These are phyloP conservation scores for Melanotus villosus DNA, from an alignment of 2,888 invertebrate genomes.

Conservation along the genomic window DNA sequence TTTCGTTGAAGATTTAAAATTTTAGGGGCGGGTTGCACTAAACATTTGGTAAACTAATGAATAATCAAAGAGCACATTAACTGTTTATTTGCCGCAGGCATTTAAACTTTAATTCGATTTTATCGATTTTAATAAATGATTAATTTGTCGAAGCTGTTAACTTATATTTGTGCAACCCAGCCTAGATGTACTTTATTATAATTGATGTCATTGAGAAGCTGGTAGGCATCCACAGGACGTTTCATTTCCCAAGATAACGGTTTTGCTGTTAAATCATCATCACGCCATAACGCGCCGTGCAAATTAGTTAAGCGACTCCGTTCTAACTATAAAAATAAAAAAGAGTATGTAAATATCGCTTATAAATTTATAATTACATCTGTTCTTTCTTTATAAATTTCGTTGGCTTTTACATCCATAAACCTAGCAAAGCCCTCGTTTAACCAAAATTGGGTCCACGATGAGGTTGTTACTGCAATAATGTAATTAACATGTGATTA, in stretches of 20 bases:
- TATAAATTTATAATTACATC: background rate
- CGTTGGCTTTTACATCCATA: slow-evolving; percentile 71
- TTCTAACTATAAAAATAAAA: no score
- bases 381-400: background rate
- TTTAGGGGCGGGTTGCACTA: no score
- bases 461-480: slow-evolving; percentile 81
- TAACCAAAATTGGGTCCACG: slow-evolving; percentile 91
- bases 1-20: background rate
- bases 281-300: background rate
- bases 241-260: background rate
- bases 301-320: background rate
- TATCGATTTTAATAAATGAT: no score
- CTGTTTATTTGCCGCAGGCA: no score
- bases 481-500: background rate
- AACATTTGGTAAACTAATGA: no score
- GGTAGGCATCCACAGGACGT: background rate
- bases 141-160: no score
- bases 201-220: slow-evolving; percentile 13
- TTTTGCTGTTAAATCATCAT: background rate
- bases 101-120: no score
- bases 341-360: background rate
- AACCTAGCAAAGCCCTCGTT: slow-evolving; percentile 91
- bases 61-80: no score
- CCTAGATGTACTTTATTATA: slow-evolving; percentile 7
- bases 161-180: no score